Percentiles rank a stretch among this genome's conserved stretches.
These are phyloP conservation scores for Drosophila eohydei DNA, from an alignment of 2,888 invertebrate genomes.

Conservation along the genomic window DNA sequence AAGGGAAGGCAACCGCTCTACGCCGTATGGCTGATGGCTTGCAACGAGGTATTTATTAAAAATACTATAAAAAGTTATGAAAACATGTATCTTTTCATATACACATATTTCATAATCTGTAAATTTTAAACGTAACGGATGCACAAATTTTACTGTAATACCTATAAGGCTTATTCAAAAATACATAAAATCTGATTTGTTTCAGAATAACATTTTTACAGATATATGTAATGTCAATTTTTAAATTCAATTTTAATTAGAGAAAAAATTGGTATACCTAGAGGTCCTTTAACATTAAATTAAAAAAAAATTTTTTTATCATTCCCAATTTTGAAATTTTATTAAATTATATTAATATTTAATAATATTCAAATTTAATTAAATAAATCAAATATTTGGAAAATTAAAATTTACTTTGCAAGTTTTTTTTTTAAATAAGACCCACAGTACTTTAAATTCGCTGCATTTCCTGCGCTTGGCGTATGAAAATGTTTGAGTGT, in stretches of 20 bases:
- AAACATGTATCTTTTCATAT: background rate
- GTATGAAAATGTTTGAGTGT: background rate
- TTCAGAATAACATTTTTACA: too few relatives aligned
- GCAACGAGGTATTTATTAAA: slow-evolving; percentile 32
- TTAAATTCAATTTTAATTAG: background rate
- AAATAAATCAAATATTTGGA: background rate
- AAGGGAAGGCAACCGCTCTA: background rate
- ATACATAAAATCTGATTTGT: too few relatives aligned
- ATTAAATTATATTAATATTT: background rate
- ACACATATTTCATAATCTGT: background rate
- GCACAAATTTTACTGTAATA: background rate
- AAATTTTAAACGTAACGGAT: background rate
- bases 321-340: background rate
- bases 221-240: background rate
- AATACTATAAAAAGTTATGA: background rate
- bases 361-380: background rate
- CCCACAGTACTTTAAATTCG: slow-evolving; percentile 2
- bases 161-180: too few relatives aligned
- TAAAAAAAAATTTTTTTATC: background rate
- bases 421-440: background rate
- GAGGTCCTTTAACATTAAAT: background rate
- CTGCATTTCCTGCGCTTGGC: slow-evolving; percentile 1
- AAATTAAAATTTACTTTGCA: too few relatives aligned
- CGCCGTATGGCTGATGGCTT: slow-evolving; percentile 3
- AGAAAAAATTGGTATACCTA: too few relatives aligned